Base-by-base conservation (phyloP, 2,113 vertebrate genomes). In the Podarcis muralis region DNA sequence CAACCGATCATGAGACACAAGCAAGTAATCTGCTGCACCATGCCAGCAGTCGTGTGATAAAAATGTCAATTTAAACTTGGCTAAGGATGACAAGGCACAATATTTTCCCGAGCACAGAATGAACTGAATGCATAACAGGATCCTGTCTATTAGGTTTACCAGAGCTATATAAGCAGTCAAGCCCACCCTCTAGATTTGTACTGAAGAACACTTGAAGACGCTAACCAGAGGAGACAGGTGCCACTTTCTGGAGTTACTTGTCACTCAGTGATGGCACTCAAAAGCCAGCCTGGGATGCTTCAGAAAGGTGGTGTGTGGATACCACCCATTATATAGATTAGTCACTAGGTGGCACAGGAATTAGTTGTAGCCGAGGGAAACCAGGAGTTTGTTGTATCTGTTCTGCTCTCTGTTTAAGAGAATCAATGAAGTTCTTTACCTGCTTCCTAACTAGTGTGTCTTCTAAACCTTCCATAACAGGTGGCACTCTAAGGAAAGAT, bases 41-140 rank as follows among this genome's bases (percentile, higher is more conserved):
- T 84, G 81, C 93, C 84, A 91, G 90, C 86, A 94, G 92, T 68
- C 72, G 81, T 93, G 91, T 93, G 94, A 94, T 95, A 92, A 95
- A 95, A 94, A 90, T 91, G 87, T 92, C 88, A 90, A 57, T 93
- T 93, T 93, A 92, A 95, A 92, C 69, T 53, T 86, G 94, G 85
- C 87, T 88, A 93, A 91, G 90, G 90, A 92, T 89, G 90, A 94
- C 92, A 94, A 43, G 89, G 88, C 2, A 65, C 15, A 91, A 87
- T 79, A 85, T 79, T 92, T 53, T 95, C 95, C 43, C 53, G 88
- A 89, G 83, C 43, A 69, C 87, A 85, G 92, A 90, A 83, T 66
- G 77, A 85, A 85, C 1, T 11, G 88, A 94, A 93, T 78, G 59
- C 57, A 48, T 57, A 92, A 88, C 37, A 90, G 27, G 84, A 86